Conservation (phyloP, 1,140 invertebrate species). For the Megathymus violae region DNA sequence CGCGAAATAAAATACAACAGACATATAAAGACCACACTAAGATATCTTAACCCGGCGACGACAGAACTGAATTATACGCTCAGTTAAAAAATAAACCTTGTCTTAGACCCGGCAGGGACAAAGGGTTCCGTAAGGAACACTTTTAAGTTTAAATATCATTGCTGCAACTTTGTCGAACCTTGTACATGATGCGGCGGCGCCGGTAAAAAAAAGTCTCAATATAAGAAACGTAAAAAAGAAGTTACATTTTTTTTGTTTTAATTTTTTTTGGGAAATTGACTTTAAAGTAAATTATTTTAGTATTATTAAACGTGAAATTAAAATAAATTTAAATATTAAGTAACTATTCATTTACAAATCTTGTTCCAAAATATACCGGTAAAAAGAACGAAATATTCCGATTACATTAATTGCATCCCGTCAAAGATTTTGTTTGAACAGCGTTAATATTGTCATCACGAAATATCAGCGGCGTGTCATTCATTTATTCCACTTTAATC, state of each 20-base stretch:
- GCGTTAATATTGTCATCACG: constrained; percentile 32
- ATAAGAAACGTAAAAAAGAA: no score
- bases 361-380: no score
- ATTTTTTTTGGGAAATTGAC: no score
- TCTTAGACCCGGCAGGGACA: constrained; percentile 17
- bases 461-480: constrained; percentile 31
- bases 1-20: constrained; percentile 24
- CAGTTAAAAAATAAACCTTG: constrained; percentile 50
- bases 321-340: no score
- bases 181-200: no score
- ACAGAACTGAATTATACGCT: constrained; percentile 75
- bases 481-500: constrained; percentile 35
- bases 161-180: no score
- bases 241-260: no score
- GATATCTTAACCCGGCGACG: constrained; percentile 63
- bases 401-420: constrained; percentile 9
- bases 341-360: no score
- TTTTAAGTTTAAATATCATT: no score
- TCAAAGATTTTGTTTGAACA: constrained; percentile 16
- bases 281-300: no score
- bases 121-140: constrained; percentile 46
- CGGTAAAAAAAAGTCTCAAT: no score
- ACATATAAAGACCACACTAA: constrained; percentile 44
- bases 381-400: constrained; percentile 22
- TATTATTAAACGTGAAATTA: no score